phyloP scores from a whole-genome alignment of 2,797 vertebrate species.

The Argyrosomus regius region DNA sequence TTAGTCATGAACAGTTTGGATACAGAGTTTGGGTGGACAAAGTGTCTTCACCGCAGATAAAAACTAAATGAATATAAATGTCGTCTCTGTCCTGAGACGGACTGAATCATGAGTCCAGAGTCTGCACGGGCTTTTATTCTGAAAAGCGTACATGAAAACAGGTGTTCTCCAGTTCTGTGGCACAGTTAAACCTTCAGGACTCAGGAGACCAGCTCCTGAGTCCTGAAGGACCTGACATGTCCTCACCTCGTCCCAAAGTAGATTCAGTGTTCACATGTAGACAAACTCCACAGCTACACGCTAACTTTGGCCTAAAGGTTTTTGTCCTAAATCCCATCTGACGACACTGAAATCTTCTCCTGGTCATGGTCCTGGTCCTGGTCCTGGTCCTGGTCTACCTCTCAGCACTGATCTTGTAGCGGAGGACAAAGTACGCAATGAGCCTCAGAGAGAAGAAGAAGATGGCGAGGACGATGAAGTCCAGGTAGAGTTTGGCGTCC shows the following conservation, averaged over 20 bases:
- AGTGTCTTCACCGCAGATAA: neutral
- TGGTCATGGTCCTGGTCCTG: too few species aligned
- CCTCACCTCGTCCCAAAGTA: slow-evolving; percentile 25
- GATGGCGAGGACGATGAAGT: slow-evolving; percentile 92
- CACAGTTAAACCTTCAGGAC: slow-evolving; percentile 25
- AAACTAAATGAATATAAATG: slow-evolving; percentile 5
- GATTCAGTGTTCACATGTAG: slow-evolving; percentile 32
- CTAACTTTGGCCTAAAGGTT: slow-evolving; percentile 38
- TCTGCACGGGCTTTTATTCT: slow-evolving; percentile 24
- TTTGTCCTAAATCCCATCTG: neutral
- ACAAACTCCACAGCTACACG: slow-evolving; percentile 36
- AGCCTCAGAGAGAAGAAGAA: slow-evolving; percentile 94
- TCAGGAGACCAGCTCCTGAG: slow-evolving; percentile 69
- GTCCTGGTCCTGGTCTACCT: slow-evolving; percentile 83
- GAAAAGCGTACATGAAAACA: neutral
- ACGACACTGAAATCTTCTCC: neutral
- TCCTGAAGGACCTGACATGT: slow-evolving; percentile 13
- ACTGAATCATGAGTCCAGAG: neutral
- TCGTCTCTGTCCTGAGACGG: neutral
- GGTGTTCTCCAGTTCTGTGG: slow-evolving; percentile 23
- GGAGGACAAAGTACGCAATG: slow-evolving; percentile 93
- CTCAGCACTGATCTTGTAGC: slow-evolving; percentile 94
- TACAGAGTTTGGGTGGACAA: neutral
- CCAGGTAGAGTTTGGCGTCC: slow-evolving; percentile 93
- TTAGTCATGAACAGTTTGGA: too few species aligned